Evolutionary conservation across 92 coral and sea anemone genomes (phyloP).

Genomic region (Desmophyllum pertusum): DNA sequence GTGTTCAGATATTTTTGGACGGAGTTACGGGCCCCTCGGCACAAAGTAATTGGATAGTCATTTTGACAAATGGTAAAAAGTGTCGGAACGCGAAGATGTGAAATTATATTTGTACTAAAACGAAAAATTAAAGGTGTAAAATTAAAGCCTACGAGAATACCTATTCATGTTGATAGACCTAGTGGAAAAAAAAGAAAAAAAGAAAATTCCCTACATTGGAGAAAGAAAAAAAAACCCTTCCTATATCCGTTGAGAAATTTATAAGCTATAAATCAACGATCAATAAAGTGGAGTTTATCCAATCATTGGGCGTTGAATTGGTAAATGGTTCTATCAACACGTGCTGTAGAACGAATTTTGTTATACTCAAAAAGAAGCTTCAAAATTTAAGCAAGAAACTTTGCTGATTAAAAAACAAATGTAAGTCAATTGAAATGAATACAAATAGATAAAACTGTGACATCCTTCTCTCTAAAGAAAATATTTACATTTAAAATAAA

Average conservation of each 20-base stretch:
- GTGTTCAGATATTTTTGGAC: too few species aligned
- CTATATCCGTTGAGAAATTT: background rate
- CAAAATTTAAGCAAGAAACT: background rate
- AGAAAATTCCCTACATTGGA: background rate
- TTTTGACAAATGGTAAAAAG: too few species aligned
- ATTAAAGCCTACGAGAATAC: too few species aligned
- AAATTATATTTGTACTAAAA: too few species aligned
- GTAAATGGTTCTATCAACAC: background rate
- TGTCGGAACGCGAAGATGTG: too few species aligned
- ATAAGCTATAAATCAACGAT: background rate
- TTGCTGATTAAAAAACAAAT: background rate
- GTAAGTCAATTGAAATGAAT: background rate
- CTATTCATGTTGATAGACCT: too few species aligned
- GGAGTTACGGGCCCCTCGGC: too few species aligned
- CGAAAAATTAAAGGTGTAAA: too few species aligned
- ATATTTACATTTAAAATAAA: too few species aligned
- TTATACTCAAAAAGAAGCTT: too few species aligned
- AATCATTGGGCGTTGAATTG: background rate
- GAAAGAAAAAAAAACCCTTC: background rate
- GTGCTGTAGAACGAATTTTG: background rate
- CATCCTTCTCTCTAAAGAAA: background rate
- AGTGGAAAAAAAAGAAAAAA: too few species aligned
- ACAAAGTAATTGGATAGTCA: too few species aligned
- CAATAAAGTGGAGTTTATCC: background rate
- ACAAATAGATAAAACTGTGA: background rate